Conservation (phyloP, 2,797 vertebrate genomes). For the Ceyx erithaca region DNA sequence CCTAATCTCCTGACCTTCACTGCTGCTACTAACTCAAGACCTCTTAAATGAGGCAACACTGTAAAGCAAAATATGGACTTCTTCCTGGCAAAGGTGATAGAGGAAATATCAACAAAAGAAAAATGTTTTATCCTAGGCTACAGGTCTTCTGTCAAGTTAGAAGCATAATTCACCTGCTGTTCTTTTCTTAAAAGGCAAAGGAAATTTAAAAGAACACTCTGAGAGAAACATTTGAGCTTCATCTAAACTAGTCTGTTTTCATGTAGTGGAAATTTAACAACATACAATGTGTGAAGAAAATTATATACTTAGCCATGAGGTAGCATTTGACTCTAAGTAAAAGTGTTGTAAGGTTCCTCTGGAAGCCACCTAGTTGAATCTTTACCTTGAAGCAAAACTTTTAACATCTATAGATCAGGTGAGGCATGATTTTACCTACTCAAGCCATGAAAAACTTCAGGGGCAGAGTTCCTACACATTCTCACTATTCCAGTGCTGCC, state of each 20-base stretch:
- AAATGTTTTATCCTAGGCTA: background rate
- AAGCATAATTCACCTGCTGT: background rate
- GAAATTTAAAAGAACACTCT: background rate
- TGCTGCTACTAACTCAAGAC: slow-evolving; percentile 59
- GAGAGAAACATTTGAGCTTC: background rate
- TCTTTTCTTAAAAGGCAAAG: background rate
- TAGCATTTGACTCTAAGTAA: background rate
- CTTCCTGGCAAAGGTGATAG: slow-evolving; percentile 21
- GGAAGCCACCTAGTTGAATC: background rate
- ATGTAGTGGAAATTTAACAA: slow-evolving; percentile 19
- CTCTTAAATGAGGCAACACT: slow-evolving; percentile 32
- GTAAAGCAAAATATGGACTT: slow-evolving; percentile 45
- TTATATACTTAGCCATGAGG: slow-evolving; percentile 18
- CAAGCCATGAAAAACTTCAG: background rate
- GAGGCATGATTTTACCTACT: background rate
- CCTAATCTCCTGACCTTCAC: slow-evolving; percentile 68
- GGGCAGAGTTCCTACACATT: background rate
- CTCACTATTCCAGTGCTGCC: background rate
- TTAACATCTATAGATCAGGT: background rate
- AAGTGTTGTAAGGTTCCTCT: background rate
- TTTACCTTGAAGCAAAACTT: background rate
- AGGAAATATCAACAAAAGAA: slow-evolving; percentile 2
- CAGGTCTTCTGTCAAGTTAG: slow-evolving; percentile 13
- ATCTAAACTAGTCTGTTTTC: background rate
- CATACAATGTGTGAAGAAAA: background rate